Conservation (phyloP, 92 coral and sea anemone genomes). For the Palythoa caribaeorum region DNA sequence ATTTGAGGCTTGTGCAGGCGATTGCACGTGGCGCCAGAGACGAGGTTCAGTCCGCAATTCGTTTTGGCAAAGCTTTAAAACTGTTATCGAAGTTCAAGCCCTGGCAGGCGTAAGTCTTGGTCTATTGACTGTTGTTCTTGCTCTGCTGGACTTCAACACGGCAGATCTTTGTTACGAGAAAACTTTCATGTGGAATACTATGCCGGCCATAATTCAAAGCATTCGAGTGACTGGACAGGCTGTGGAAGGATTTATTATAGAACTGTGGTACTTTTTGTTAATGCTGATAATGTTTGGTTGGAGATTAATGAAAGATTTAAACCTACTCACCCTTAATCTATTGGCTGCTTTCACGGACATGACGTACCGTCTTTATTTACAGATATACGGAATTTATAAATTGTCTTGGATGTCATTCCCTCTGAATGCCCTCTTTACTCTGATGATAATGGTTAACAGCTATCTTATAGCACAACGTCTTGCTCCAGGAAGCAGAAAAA, state of each 20-base stretch:
- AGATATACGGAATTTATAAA: slow-evolving; percentile 67
- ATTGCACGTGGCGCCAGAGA: slow-evolving; percentile 71
- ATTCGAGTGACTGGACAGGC: slow-evolving; percentile 65
- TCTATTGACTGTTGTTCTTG: slow-evolving; percentile 54
- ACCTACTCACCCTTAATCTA: slow-evolving; percentile 66
- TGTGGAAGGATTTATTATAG: slow-evolving; percentile 68
- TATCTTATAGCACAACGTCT: slow-evolving; percentile 58
- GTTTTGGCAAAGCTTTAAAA: slow-evolving; percentile 27
- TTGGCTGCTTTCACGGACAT: slow-evolving; percentile 72
- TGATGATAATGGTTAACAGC: slow-evolving; percentile 52
- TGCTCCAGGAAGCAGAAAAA: slow-evolving; percentile 1
- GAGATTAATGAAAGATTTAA: slow-evolving; percentile 65
- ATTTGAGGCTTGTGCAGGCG: slow-evolving; percentile 49
- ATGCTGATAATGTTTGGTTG: slow-evolving; percentile 60
- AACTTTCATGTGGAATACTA: slow-evolving; percentile 50
- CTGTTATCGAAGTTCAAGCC: slow-evolving; percentile 62
- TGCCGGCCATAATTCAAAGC: slow-evolving; percentile 64
- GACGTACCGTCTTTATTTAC: slow-evolving; percentile 60
- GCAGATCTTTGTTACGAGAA: slow-evolving; percentile 72
- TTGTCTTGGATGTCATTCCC: slow-evolving; percentile 66
- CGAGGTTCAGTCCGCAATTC: slow-evolving; percentile 40
- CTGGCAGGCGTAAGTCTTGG: slow-evolving; percentile 60
- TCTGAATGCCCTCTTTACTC: slow-evolving; percentile 54
- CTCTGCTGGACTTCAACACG: slow-evolving; percentile 74
- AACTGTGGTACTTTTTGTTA: slow-evolving; percentile 65